phyloP scores from a whole-genome alignment of 2,113 vertebrate species.

The Oreochromis tanganicae region DNA sequence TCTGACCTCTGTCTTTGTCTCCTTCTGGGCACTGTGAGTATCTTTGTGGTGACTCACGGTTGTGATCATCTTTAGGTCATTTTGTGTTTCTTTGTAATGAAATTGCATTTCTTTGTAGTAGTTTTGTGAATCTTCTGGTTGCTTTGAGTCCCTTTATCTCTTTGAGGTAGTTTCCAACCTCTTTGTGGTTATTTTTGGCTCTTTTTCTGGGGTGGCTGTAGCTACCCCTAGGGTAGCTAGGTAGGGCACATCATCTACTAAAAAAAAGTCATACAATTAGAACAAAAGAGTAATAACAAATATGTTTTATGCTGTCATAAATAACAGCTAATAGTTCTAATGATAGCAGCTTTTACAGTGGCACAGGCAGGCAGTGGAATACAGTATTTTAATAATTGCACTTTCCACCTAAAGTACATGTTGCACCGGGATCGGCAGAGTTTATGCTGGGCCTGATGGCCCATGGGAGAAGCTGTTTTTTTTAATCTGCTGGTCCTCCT shows the following conservation, averaged over 20 bases:
- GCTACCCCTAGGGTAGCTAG: rapidly evolving
- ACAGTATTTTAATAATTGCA: not conserved
- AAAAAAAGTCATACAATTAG: not conserved
- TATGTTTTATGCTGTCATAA: not conserved
- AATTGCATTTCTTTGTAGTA: not conserved
- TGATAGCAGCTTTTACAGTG: not conserved
- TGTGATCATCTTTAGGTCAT: not conserved
- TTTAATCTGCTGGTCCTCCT: not conserved
- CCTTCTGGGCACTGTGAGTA: not conserved
- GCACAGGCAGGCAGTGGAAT: not conserved
- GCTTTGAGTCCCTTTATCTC: not conserved
- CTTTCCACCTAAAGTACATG: not conserved
- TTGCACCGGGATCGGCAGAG: not conserved
- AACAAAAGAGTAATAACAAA: not conserved
- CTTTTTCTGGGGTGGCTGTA: not conserved
- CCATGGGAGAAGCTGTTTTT: not conserved
- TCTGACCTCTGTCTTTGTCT: not conserved
- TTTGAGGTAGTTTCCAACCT: not conserved
- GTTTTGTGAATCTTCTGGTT: not conserved
- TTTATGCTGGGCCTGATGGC: not conserved
- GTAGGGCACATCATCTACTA: not conserved
- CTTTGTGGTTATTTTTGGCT: not conserved
- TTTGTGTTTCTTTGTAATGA: not conserved
- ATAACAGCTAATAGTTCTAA: not conserved
- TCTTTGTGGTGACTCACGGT: not conserved